Evolutionary conservation across 2,113 vertebrate species (phyloP).

Genomic region (Fulica atra): DNA sequence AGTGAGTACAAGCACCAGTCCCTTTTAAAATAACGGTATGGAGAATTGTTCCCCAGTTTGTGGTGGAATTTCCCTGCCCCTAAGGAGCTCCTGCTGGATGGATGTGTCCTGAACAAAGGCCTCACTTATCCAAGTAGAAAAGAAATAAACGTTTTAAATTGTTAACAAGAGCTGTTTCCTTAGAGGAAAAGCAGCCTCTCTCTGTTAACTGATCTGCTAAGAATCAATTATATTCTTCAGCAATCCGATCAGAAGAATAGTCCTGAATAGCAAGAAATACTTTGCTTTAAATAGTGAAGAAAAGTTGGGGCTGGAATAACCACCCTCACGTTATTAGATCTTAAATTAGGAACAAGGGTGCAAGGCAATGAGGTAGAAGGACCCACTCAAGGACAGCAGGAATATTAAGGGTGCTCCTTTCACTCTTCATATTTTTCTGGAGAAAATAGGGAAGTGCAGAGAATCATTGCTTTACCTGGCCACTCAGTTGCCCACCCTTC

Average conservation of each 20-base stretch:
- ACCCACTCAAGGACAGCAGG: background rate
- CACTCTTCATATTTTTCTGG: background rate
- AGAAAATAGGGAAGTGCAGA: background rate
- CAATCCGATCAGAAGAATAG: background rate
- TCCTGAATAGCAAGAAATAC: background rate
- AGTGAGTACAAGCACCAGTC: background rate
- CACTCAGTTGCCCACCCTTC: background rate
- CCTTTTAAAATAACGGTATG: background rate
- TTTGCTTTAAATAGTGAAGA: background rate
- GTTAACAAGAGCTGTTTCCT: background rate
- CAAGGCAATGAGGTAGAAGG: background rate
- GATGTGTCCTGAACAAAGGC: background rate
- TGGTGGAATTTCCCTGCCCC: background rate
- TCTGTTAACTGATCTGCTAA: background rate
- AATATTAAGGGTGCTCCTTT: background rate
- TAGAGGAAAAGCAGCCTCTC: no score
- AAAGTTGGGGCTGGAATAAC: background rate
- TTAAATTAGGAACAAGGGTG: background rate
- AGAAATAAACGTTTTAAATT: background rate
- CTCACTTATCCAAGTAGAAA: background rate
- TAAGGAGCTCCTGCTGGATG: background rate
- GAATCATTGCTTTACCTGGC: background rate
- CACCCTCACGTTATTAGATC: background rate
- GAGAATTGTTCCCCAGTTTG: background rate
- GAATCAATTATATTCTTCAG: background rate